These are phyloP conservation scores for Cebidichthys violaceus DNA, from an alignment of 2,113 vertebrate genomes.

Conservation along the genomic window DNA sequence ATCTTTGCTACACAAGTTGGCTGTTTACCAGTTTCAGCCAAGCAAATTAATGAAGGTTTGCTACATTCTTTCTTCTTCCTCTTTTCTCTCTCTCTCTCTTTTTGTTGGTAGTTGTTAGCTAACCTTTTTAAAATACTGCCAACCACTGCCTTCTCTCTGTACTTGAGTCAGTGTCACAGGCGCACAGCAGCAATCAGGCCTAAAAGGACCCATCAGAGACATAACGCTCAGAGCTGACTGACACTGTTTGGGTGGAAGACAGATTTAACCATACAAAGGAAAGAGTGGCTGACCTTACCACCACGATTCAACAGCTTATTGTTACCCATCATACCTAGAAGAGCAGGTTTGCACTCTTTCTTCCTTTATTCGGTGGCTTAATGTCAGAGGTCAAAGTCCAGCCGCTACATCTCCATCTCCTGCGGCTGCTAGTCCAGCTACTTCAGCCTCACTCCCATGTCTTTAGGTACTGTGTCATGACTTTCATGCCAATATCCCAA, in stretches of 20 bases:
- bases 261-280: slow-evolving; percentile 22
- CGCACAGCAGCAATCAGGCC: slow-evolving; percentile 17
- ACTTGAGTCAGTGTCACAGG: slow-evolving; percentile 19
- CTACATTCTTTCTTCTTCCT: background rate
- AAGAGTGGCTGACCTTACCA: slow-evolving; percentile 26
- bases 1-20: slow-evolving; percentile 13
- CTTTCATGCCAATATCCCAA: slow-evolving; percentile 1
- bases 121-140: slow-evolving; percentile 21
- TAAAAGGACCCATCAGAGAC: slow-evolving; percentile 34
- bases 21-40: slow-evolving; percentile 20
- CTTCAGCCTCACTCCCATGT: background rate
- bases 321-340: slow-evolving; percentile 30
- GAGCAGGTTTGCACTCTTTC: slow-evolving; percentile 14
- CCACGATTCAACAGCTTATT: slow-evolving; percentile 32
- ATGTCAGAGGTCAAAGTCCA: slow-evolving; percentile 31
- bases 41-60: slow-evolving; percentile 20
- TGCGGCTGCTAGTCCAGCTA: background rate
- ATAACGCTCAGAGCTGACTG: slow-evolving; percentile 19
- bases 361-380: slow-evolving; percentile 26
- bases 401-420: slow-evolving; percentile 10
- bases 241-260: slow-evolving; percentile 26
- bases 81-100: background rate
- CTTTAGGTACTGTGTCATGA: background rate
- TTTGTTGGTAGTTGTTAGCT: background rate
- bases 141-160: slow-evolving; percentile 19